Conservation (phyloP, 1,140 invertebrate species). For the Calliphora vicina region DNA sequence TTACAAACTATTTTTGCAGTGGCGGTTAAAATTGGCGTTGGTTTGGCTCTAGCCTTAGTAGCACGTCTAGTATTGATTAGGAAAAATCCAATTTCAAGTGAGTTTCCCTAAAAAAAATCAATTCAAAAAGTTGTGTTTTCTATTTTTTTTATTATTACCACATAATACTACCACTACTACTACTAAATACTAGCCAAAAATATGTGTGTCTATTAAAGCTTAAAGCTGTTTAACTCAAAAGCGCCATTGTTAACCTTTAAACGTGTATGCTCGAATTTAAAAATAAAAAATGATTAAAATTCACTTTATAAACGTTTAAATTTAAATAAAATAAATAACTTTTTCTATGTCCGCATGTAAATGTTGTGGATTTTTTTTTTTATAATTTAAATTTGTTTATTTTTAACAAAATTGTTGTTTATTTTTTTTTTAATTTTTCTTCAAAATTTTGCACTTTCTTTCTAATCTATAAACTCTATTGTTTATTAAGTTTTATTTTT, state of each 20-base stretch:
- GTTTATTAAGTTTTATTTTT: slow-evolving; percentile 19
- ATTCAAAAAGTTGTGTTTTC: neutral
- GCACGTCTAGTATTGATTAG: slow-evolving; percentile 75
- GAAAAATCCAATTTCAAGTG: slow-evolving; percentile 65
- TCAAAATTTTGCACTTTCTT: slow-evolving; percentile 58
- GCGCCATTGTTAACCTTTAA: slow-evolving; percentile 13
- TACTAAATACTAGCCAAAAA: neutral
- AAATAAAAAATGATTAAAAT: too few species aligned
- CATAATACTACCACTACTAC: neutral
- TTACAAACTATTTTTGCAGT: slow-evolving; percentile 69
- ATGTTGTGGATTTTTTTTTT: slow-evolving; percentile 30
- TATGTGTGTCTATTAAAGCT: slow-evolving; percentile 13
- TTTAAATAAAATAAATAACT: neutral
- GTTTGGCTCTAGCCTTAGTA: slow-evolving; percentile 77
- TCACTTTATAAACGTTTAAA: too few species aligned
- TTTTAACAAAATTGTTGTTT: neutral
- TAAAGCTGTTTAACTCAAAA: slow-evolving; percentile 19
- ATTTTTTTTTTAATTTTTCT: slow-evolving; percentile 37
- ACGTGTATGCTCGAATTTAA: neutral
- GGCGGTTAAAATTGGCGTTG: slow-evolving; percentile 79
- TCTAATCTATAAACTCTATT: slow-evolving; percentile 23
- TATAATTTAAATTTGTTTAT: too few species aligned
- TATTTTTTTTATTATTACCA: neutral
- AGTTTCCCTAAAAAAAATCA: slow-evolving; percentile 48
- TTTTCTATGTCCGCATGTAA: slow-evolving; percentile 35